A percentile compares a stretch with the other conserved stretches of the same genome.
These are phyloP conservation scores for Drosophila rufa DNA, from an alignment of 1,140 invertebrate species.

Conservation along the genomic window DNA sequence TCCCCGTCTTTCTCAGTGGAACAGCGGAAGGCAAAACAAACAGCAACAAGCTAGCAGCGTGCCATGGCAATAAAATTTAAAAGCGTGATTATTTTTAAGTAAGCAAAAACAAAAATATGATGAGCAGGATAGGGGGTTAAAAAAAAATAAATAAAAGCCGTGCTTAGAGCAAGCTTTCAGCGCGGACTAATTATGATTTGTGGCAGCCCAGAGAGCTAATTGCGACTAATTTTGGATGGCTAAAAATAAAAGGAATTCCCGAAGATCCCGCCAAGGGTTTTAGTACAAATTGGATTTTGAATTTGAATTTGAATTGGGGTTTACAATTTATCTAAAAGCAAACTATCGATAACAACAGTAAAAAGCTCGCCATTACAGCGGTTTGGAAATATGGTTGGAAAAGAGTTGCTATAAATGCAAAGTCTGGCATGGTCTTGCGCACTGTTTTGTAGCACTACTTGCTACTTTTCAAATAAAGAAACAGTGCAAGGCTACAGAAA, in stretches of 20 bases:
- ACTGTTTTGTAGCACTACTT: no score
- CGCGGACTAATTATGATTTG: slow-evolving; percentile 70
- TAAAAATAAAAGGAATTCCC: slow-evolving; percentile 11
- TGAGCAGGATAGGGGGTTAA: background rate
- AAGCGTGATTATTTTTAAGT: slow-evolving; percentile 69
- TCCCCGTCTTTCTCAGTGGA: slow-evolving; percentile 4
- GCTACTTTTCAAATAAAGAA: no score
- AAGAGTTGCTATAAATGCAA: no score
- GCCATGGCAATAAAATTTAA: slow-evolving; percentile 72
- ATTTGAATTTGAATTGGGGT: slow-evolving; percentile 9
- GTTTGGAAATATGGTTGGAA: no score
- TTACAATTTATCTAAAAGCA: background rate
- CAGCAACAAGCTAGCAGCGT: slow-evolving; percentile 58
- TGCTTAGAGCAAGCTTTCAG: slow-evolving; percentile 30
- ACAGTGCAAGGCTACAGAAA: no score
- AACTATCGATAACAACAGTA: slow-evolving; percentile 16
- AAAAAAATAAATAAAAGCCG: slow-evolving; percentile 4
- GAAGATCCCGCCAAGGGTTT: background rate
- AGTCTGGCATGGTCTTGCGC: no score
- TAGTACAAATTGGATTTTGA: background rate
- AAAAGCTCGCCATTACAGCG: no score
- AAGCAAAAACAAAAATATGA: slow-evolving; percentile 21
- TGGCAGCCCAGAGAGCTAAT: slow-evolving; percentile 61
- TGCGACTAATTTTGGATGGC: slow-evolving; percentile 60
- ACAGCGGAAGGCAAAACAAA: slow-evolving; percentile 36